These are phyloP conservation scores for Phodopus roborovskii DNA, from an alignment of 2,113 vertebrate genomes.

Conservation along the genomic window DNA sequence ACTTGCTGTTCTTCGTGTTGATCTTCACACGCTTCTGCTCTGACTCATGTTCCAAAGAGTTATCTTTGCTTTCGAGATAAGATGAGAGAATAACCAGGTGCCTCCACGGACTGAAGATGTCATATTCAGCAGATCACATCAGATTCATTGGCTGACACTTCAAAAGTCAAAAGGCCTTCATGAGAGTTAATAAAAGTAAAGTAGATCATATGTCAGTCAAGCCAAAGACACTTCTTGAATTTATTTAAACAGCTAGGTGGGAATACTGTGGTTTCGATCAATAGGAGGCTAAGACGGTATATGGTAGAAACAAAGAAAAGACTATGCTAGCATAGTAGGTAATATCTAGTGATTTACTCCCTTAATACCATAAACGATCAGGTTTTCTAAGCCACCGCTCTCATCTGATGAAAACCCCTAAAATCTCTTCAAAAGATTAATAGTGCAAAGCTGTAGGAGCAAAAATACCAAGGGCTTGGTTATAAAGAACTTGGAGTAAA, in stretches of 20 bases:
- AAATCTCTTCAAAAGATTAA: constrained; percentile 40
- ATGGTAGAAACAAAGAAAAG: constrained; percentile 41
- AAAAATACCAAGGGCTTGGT: constrained; percentile 20
- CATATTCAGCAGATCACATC: not conserved
- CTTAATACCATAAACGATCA: constrained; percentile 31
- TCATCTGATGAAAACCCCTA: constrained; percentile 31
- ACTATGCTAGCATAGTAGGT: not conserved
- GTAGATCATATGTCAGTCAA: not conserved
- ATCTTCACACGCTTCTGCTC: not conserved
- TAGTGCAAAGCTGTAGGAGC: not conserved
- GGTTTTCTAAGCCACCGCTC: constrained; percentile 29
- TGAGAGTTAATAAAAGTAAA: constrained; percentile 45
- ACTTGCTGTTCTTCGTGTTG: not conserved
- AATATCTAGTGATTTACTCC: constrained; percentile 21
- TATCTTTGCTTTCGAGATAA: not conserved
- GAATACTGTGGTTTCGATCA: not conserved
- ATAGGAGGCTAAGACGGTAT: constrained; percentile 1
- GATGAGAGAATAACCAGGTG: not conserved
- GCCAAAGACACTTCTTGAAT: constrained; percentile 38
- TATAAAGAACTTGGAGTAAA: constrained; percentile 36
- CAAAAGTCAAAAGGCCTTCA: constrained; percentile 1
- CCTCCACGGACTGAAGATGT: not conserved
- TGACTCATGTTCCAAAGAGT: not conserved
- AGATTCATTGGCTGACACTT: not conserved
- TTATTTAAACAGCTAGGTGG: constrained; percentile 36